Conservation (phyloP, 2,113 vertebrate genomes). For the Chroicocephalus ridibundus region DNA sequence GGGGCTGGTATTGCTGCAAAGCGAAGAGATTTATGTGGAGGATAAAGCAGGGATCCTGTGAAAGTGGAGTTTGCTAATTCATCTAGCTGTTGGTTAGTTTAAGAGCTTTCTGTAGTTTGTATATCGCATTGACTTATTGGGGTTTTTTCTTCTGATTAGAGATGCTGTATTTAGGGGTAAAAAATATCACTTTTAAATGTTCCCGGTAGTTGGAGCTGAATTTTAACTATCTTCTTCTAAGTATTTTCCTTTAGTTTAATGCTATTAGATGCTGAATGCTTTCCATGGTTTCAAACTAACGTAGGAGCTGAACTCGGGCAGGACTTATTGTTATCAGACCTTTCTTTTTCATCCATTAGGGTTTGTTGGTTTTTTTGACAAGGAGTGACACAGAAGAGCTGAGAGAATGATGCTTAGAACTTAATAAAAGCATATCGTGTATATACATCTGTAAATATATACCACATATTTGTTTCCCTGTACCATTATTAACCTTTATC, state of each 20-base stretch:
- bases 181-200: not conserved
- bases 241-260: not conserved
- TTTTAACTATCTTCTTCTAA: not conserved
- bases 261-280: not conserved
- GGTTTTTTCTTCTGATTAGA: not conserved
- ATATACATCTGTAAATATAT: not conserved
- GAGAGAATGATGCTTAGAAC: not conserved
- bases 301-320: not conserved
- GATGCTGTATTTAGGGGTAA: not conserved
- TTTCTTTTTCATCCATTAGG: not conserved
- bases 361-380: not conserved
- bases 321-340: not conserved
- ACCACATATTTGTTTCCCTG: not conserved
- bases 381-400: not conserved
- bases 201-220: not conserved
- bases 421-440: not conserved
- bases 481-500: not conserved
- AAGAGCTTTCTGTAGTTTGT: not conserved
- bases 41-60: constrained; percentile 13
- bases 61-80: constrained; percentile 12
- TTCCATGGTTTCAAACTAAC: not conserved
- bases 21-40: constrained; percentile 43
- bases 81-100: not conserved
- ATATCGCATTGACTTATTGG: not conserved
- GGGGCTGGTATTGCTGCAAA: not conserved